A percentile compares a stretch with the other conserved stretches of the same genome.
Evolutionary conservation across 2,797 vertebrate genomes (phyloP).

Genomic region (Pantherophis vulpinus): DNA sequence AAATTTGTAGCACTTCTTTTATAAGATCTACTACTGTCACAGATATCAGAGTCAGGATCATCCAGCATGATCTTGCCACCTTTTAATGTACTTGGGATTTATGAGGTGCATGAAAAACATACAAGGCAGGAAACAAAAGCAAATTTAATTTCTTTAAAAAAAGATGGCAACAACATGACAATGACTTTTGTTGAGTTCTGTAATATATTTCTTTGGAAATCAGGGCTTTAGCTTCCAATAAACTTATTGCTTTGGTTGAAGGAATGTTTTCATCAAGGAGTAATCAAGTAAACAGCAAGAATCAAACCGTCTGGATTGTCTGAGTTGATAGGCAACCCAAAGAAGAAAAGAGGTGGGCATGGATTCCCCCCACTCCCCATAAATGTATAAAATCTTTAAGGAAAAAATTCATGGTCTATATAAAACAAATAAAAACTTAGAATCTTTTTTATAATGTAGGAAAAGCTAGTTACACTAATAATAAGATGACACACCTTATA

Average conservation of each 20-base stretch:
- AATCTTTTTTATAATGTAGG: conserved; percentile 27
- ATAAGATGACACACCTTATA: conserved; percentile 53
- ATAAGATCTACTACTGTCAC: neutral
- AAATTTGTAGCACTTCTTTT: neutral
- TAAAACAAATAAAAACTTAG: neutral
- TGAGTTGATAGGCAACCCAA: conserved; percentile 49
- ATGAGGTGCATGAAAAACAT: neutral
- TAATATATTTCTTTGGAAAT: accelerated
- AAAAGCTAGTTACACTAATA: neutral
- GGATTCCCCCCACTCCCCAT: neutral
- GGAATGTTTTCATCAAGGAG: accelerated
- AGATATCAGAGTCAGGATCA: neutral
- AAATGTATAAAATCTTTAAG: neutral
- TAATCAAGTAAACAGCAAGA: neutral
- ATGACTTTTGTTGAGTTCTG: accelerated
- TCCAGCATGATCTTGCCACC: neutral
- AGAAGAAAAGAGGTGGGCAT: neutral
- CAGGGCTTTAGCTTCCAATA: neutral
- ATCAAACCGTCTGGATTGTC: conserved; percentile 20
- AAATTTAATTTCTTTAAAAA: neutral
- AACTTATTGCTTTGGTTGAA: neutral
- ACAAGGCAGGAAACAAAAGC: neutral
- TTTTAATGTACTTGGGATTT: neutral
- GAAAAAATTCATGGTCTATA: neutral
- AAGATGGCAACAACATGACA: accelerated